A percentile compares a stretch with the other conserved stretches of the same genome.
phyloP scores from a whole-genome alignment of 2,888 invertebrate genomes.

The Melanophora roralis region DNA sequence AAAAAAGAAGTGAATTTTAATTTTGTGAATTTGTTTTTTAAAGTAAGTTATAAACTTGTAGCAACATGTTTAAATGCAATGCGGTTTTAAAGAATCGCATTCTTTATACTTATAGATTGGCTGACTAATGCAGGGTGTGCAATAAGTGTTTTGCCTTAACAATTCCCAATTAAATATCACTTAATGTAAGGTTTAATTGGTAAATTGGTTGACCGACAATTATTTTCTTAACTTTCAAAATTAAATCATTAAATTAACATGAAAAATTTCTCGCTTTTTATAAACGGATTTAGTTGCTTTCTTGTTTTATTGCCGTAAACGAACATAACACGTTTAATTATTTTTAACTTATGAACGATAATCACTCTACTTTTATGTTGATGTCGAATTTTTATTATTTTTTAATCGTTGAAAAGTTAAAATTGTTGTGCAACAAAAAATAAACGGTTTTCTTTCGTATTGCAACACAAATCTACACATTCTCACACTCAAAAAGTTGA shows the following conservation, averaged over 20 bases:
- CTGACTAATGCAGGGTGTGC: no score
- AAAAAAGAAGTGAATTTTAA: no score
- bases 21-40: no score
- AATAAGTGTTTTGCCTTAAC: no score
- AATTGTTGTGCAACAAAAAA: conserved; percentile 46
- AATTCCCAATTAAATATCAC: no score
- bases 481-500: neutral
- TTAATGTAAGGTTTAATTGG: no score
- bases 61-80: no score
- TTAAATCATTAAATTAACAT: conserved; percentile 37
- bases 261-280: conserved; percentile 4
- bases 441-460: conserved; percentile 32
- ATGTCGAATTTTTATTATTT: neutral
- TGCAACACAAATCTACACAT: neutral
- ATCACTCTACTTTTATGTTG: conserved; percentile 38
- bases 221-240: neutral
- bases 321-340: conserved; percentile 23
- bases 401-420: conserved; percentile 31
- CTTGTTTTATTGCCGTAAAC: conserved; percentile 31
- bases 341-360: conserved; percentile 47
- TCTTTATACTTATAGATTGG: no score
- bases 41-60: no score
- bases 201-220: no score
- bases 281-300: conserved; percentile 7
- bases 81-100: no score